Base-by-base conservation (phyloP, 2,113 vertebrate species). In the Myotis davidii region DNA sequence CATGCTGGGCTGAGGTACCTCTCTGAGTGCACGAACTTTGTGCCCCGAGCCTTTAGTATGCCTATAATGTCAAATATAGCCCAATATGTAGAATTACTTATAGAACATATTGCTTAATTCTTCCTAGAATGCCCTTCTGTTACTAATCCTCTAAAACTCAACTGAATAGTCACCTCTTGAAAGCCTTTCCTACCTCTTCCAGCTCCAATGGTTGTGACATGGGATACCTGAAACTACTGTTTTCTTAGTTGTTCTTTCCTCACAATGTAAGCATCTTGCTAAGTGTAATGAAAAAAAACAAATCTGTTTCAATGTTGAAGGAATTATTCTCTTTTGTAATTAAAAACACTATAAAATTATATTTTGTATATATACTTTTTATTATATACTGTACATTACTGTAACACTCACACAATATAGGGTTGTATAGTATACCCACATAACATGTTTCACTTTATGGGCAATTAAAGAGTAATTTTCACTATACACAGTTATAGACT, bases 381-480 rank as follows among this genome's bases (percentile, higher is more conserved):
- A 69, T 74, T 95, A 82, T n/a, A 81, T 56, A 48, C 25, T 79
- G 27, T 39, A 56, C 9, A 70, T 81, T 95, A 92, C 42, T 70
- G 6, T 82, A 81, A 64, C 6, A 77, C 23, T 45, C 10, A 70
- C 4, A 94, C 4, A 85, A 48, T 39, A 70, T 27, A 90, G 20
- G 6, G 21, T 23, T 92, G 7, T 29, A 90, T 72, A 74, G 9
- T n/a, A 94, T 77, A 84, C 12, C 48, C 61, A 90, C 96, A 90
- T 78, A 39, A 84, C 12, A 50, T 70, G 61, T 52, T 96, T 88
- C 1, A 81, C 27, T 77, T 92, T 74, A 74, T 76, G n/a, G 37
- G 37, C 14, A 88, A 83, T 59, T 92, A 64, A 93, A 85, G n/a
- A 59, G 32, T 96, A 87, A 73, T 82, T 88, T 90, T 92, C 10